Evolutionary conservation across 2,888 invertebrate species (phyloP).

Genomic region (Ptilodon capucinus): DNA sequence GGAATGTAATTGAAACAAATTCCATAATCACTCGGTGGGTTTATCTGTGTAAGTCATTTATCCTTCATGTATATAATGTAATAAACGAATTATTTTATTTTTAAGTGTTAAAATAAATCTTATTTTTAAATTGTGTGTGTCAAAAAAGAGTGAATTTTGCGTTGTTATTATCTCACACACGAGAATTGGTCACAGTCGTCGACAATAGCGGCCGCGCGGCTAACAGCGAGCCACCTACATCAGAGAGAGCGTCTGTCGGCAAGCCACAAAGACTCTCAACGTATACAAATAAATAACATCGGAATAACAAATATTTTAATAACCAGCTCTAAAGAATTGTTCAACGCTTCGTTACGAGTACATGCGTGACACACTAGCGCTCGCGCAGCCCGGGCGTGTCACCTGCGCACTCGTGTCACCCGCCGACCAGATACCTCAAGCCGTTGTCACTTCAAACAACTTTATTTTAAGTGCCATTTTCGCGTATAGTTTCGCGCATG

Average conservation of each 20-base stretch:
- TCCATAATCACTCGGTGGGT: too few relatives aligned
- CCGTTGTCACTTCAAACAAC: constrained; percentile 28
- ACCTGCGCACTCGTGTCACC: constrained; percentile 47
- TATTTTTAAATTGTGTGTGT: constrained; percentile 15
- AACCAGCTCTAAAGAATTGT: constrained; percentile 77
- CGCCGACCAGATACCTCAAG: constrained; percentile 13
- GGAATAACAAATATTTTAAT: constrained; percentile 82
- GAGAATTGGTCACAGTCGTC: constrained; percentile 69
- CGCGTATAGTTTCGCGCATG: constrained; percentile 23
- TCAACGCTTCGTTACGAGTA: constrained; percentile 65
- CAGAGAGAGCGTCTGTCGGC: constrained; percentile 59
- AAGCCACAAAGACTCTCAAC: constrained; percentile 65
- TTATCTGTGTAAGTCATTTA: too few relatives aligned
- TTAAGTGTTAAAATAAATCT: background rate
- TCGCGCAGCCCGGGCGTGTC: constrained; percentile 39
- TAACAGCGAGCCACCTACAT: constrained; percentile 56
- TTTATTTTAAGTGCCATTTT: constrained; percentile 30
- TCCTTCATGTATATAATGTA: too few relatives aligned
- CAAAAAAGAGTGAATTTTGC: constrained; percentile 57
- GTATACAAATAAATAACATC: constrained; percentile 79
- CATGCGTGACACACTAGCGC: constrained; percentile 63
- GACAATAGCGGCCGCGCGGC: constrained; percentile 55
- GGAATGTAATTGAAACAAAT: too few relatives aligned
- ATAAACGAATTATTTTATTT: constrained; percentile 4
- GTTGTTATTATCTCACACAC: constrained; percentile 66